Conservation (phyloP, 2,113 vertebrate species). For the Acanthochromis polyacanthus region DNA sequence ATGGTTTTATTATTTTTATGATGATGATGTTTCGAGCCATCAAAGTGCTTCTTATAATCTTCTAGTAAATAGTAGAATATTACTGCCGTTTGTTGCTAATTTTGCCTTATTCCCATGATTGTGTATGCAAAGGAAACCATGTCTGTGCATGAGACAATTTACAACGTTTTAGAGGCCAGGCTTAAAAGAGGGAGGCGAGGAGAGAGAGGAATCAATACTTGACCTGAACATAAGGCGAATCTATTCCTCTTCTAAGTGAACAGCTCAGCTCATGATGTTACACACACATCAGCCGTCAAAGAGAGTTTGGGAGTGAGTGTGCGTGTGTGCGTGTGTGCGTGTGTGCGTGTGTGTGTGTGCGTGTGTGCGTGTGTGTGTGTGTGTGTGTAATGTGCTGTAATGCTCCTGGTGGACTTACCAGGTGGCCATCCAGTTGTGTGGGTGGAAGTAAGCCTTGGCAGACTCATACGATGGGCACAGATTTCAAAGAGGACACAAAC, state of each 20-base stretch:
- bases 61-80: not conserved
- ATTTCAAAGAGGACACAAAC: constrained; percentile 60
- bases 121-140: not conserved
- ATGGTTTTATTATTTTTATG: not conserved
- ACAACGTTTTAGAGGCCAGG: constrained; percentile 1
- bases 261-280: constrained; percentile 62
- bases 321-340: constrained; percentile 36
- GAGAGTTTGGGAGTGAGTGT: constrained; percentile 35
- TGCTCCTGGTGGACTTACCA: constrained; percentile 46
- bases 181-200: constrained; percentile 13
- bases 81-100: not conserved
- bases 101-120: not conserved
- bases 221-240: constrained; percentile 60
- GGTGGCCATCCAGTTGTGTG: constrained; percentile 72
- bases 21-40: not conserved
- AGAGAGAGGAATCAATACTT: constrained; percentile 47
- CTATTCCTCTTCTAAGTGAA: constrained; percentile 62
- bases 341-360: constrained; percentile 29
- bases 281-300: constrained; percentile 59
- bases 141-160: not conserved
- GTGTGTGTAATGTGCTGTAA: constrained; percentile 21
- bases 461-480: constrained; percentile 38
- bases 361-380: constrained; percentile 34
- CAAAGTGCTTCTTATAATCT: too few species aligned
- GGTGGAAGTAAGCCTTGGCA: constrained; percentile 64